Evolutionary conservation across 2,888 invertebrate species (phyloP), one percentile per base, ranked within the genome.

Genomic region (Uropetala carovei): DNA sequence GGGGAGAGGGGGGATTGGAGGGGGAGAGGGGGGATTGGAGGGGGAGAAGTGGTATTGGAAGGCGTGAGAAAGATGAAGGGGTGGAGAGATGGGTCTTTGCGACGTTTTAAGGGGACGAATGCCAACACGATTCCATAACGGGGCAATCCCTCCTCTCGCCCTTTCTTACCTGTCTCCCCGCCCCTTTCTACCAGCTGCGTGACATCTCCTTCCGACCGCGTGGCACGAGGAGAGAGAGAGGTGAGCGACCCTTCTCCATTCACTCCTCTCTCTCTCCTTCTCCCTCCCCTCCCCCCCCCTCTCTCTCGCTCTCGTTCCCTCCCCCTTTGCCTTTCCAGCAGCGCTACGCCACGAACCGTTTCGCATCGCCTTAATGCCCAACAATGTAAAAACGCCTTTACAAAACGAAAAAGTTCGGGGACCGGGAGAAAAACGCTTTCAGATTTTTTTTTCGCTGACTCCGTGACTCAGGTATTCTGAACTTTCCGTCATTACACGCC

Each of bases 81-180:
- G n/a, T n/a, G n/a, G 43, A 43, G 43, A 43, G 68, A n/a, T 68
- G 9, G 68, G 68, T 68, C 68, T n/a, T n/a, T 68, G 22, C 68
- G 68, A 68, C n/a, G n/a, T 1, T 43, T 22, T 22, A 68, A 11
- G 22, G 11, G 68, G n/a, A 22, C 68, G 68, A 68, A 68, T 68
- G 68, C 68, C 68, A 22, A n/a, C 68, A 68, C 68, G 68, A n/a
- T 22, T 22, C 68, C 68, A 68, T 68, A 68, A 68, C 68, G 68
- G 68, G n/a, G n/a, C 22, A 43, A 43, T 5, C 43, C 43, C 43
- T 5, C 43, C 43, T 43, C 43, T 5, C 43, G 43, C 68, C 68
- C 68, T 18, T n/a, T 18, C 13, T 16, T 16, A 18, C 60, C 13
- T 18, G 1, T 7, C 64, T 64, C 60, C 60, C 64, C 64, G 43